phyloP scores from a whole-genome alignment of 2,888 invertebrate genomes.

The Erebia aethiops region DNA sequence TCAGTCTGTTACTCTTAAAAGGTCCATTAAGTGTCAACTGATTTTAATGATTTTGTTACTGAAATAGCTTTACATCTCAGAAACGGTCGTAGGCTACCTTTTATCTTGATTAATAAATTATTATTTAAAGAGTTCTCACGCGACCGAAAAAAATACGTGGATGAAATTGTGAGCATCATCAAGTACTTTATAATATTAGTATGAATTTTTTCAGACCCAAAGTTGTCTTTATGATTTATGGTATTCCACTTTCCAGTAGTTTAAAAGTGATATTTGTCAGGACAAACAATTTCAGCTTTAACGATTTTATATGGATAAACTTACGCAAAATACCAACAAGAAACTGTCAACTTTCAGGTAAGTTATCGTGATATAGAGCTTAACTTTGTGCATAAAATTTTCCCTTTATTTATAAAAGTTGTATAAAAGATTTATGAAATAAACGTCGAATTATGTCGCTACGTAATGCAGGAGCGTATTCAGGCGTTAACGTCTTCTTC shows the following conservation, averaged over 20 bases:
- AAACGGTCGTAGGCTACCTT: no score
- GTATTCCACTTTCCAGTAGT: not conserved
- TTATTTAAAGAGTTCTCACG: no score
- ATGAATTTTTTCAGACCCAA: no score
- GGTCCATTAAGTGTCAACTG: no score
- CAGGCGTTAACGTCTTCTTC: slow-evolving; percentile 4
- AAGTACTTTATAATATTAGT: no score
- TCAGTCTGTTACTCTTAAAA: no score
- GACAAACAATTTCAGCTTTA: slow-evolving; percentile 5
- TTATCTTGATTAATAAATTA: no score
- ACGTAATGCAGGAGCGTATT: not conserved
- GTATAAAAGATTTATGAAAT: slow-evolving; percentile 1
- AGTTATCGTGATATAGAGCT: slow-evolving; percentile 9
- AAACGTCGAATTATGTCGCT: slow-evolving; percentile 5
- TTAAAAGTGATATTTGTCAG: slow-evolving; percentile 5
- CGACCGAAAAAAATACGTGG: no score
- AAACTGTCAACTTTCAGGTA: slow-evolving; percentile 9
- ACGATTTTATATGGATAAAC: slow-evolving; percentile 10
- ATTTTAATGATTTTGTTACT: no score
- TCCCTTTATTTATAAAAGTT: slow-evolving; percentile 1
- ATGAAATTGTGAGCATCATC: no score
- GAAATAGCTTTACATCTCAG: no score
- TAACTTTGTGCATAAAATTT: slow-evolving; percentile 5
- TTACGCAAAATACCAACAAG: slow-evolving; percentile 9
- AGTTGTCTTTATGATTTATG: not conserved